phyloP scores from a whole-genome alignment of 92 coral and sea anemone species.

The Parazoanthus swiftii region DNA sequence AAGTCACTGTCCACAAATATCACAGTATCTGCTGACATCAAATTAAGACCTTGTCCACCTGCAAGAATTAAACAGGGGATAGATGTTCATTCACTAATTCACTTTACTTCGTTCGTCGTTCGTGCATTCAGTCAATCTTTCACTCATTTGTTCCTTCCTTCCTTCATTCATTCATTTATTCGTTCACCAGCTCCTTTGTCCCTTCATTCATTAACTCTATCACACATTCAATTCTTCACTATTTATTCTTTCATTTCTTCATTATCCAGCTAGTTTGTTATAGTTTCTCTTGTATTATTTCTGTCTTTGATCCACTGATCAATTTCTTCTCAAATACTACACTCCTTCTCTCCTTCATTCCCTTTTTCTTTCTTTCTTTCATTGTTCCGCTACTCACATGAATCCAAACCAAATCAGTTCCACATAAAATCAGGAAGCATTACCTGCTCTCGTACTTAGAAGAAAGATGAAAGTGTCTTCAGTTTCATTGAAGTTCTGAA shows the following conservation, averaged over 20 bases:
- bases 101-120: background rate
- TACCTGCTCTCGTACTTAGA: conserved; percentile 92
- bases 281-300: no score
- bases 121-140: background rate
- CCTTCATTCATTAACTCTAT: no score
- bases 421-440: background rate
- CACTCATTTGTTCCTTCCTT: background rate
- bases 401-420: background rate
- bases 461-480: conserved; percentile 89
- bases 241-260: no score
- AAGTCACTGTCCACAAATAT: conserved; percentile 92
- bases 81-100: background rate
- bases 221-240: no score
- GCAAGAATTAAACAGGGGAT: background rate
- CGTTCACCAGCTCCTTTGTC: no score
- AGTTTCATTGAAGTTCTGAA: conserved; percentile 85
- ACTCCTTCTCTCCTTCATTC: background rate
- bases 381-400: background rate
- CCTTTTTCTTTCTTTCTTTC: background rate
- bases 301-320: no score
- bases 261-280: no score
- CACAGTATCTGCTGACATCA: conserved; percentile 93
- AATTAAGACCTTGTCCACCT: conserved; percentile 95
- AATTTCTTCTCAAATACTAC: no score
- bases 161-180: background rate